Conservation (phyloP, 1,140 invertebrate species). For the Brachionus rotundiformis region DNA sequence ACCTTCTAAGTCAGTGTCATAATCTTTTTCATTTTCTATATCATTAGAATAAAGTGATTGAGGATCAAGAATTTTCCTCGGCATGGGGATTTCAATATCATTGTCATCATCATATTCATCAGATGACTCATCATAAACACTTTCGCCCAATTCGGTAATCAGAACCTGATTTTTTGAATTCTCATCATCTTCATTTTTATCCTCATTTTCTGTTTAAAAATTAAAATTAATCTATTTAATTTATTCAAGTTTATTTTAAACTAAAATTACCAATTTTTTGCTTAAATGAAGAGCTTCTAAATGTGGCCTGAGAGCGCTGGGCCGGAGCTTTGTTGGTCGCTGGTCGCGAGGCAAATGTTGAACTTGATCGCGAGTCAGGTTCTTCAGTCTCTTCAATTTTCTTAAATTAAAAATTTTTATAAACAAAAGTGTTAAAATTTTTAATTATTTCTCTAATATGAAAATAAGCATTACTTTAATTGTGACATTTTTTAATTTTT, state of each 20-base stretch:
- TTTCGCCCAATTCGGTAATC: slow-evolving; percentile 32
- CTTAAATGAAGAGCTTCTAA: slow-evolving; percentile 42
- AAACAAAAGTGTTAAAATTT: neutral
- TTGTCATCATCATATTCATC: slow-evolving; percentile 39
- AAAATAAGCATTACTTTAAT: neutral
- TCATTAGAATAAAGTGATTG: slow-evolving; percentile 14
- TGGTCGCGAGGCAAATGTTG: slow-evolving; percentile 21
- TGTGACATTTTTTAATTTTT: slow-evolving; percentile 38
- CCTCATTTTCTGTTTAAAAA: neutral
- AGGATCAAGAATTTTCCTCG: neutral
- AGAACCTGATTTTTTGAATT: neutral
- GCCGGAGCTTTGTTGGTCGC: slow-evolving; percentile 33
- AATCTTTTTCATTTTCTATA: slow-evolving; percentile 31
- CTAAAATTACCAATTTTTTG: slow-evolving; percentile 33
- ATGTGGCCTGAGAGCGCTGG: slow-evolving; percentile 45
- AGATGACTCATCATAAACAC: slow-evolving; percentile 7
- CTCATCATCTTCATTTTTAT: neutral
- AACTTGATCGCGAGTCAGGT: slow-evolving; percentile 13
- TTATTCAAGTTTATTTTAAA: no score
- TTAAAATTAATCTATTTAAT: neutral
- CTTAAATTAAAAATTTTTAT: neutral
- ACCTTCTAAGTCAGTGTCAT: slow-evolving; percentile 50
- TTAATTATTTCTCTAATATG: neutral
- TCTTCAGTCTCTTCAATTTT: slow-evolving; percentile 44
- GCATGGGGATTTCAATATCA: slow-evolving; percentile 17